Percentiles rank a stretch among this genome's conserved stretches.
These are phyloP conservation scores for Sminthopsis crassicaudata DNA, from an alignment of 2,113 vertebrate species.

Conservation along the genomic window DNA sequence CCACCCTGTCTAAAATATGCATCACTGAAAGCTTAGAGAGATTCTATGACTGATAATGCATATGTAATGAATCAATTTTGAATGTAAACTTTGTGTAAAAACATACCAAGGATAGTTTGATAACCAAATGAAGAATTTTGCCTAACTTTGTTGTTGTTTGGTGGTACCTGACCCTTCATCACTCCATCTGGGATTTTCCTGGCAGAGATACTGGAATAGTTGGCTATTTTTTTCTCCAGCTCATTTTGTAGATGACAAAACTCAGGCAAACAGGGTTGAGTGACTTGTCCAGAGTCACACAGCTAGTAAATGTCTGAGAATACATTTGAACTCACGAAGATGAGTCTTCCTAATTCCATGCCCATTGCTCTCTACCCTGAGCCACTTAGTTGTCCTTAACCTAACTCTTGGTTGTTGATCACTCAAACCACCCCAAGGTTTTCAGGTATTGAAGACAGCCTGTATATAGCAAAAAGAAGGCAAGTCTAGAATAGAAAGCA, in stretches of 20 bases:
- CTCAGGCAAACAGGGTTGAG: neutral
- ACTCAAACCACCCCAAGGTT: conserved; percentile 13
- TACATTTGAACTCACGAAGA: neutral
- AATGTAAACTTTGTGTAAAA: neutral
- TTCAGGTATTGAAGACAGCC: conserved; percentile 5
- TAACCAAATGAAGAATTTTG: neutral
- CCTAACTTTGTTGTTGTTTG: neutral
- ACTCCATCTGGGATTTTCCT: neutral
- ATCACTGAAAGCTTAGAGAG: neutral
- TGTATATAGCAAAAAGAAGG: conserved; percentile 21
- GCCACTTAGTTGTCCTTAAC: neutral
- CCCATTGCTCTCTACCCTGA: neutral
- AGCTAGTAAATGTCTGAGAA: neutral
- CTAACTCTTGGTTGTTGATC: conserved; percentile 1
- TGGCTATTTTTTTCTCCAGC: neutral
- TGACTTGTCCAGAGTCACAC: neutral
- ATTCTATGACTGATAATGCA: neutral
- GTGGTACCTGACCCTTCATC: neutral
- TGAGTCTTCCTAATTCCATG: neutral
- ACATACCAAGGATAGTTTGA: neutral
- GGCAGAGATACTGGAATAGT: no score
- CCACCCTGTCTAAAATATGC: neutral
- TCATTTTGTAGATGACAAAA: neutral
- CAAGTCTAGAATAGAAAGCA: neutral
- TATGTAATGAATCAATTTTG: neutral